Percentiles rank a stretch among this genome's conserved stretches.
These are phyloP conservation scores for Gymnothorax reevesii DNA, from an alignment of 2,797 vertebrate genomes.

Conservation along the genomic window DNA sequence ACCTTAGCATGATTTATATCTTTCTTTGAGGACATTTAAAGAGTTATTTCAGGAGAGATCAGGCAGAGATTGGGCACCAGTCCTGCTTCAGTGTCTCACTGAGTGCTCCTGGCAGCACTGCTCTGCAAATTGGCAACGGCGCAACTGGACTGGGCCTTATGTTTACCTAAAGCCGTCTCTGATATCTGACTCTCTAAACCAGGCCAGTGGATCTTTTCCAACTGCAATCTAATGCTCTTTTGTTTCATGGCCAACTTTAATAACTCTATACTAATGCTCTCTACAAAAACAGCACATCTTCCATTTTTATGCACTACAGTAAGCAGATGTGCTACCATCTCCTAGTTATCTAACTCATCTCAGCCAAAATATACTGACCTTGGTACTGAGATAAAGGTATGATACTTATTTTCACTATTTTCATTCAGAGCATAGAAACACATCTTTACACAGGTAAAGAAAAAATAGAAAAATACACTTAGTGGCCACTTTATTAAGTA, in stretches of 20 bases:
- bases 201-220: slow-evolving; percentile 7
- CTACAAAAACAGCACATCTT: neutral
- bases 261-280: neutral
- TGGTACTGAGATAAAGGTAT: neutral
- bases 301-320: neutral
- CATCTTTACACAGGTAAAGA: neutral
- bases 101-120: neutral
- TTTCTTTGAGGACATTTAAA: slow-evolving; percentile 2
- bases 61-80: slow-evolving; percentile 2
- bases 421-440: neutral
- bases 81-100: slow-evolving; percentile 5
- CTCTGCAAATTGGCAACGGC: neutral
- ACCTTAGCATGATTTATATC: neutral
- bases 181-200: slow-evolving; percentile 22
- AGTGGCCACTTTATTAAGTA: too few relatives aligned
- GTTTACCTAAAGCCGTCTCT: slow-evolving; percentile 21
- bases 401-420: neutral
- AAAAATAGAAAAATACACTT: neutral
- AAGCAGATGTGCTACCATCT: neutral
- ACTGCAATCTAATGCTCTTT: slow-evolving; percentile 18
- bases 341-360: neutral
- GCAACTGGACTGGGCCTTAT: neutral
- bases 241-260: slow-evolving; percentile 21
- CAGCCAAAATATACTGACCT: neutral
- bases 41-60: neutral